Evolutionary conservation across 2,797 vertebrate species (phyloP).

Genomic region (Natrix natrix): DNA sequence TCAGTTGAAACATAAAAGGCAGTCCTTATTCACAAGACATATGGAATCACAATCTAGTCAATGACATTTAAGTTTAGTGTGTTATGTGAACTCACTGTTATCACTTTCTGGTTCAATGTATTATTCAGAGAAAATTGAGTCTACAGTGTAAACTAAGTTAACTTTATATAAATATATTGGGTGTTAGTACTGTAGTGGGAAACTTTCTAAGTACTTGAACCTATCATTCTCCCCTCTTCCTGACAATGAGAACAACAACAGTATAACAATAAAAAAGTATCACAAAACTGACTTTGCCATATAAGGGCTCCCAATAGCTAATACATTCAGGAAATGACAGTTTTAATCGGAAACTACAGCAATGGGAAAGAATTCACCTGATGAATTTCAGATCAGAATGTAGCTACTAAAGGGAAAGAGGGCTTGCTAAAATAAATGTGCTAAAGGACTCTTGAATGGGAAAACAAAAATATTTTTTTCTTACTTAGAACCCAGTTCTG

Average conservation of each 20-base stretch:
- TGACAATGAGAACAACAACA: not conserved
- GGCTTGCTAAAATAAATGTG: not conserved
- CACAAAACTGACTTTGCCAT: not conserved
- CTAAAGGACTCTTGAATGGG: not conserved
- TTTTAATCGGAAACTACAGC: not conserved
- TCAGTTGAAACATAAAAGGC: not conserved
- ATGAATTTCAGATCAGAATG: not conserved
- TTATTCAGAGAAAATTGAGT: not conserved
- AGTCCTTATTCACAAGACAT: not conserved
- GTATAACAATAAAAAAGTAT: not conserved
- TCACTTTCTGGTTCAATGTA: not conserved
- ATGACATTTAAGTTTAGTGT: not conserved
- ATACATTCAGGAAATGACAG: not conserved
- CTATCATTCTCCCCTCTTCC: not conserved
- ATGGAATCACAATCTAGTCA: not conserved
- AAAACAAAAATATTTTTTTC: not conserved
- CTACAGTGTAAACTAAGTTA: not conserved
- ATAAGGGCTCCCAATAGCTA: not conserved
- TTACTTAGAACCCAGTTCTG: not conserved
- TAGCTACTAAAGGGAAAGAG: not conserved
- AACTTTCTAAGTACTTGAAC: not conserved
- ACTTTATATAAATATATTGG: not conserved
- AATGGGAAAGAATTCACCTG: not conserved
- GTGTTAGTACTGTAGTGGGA: not conserved
- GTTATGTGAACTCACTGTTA: not conserved